phyloP scores from a whole-genome alignment of 2,113 vertebrate species.

The Meles meles region DNA sequence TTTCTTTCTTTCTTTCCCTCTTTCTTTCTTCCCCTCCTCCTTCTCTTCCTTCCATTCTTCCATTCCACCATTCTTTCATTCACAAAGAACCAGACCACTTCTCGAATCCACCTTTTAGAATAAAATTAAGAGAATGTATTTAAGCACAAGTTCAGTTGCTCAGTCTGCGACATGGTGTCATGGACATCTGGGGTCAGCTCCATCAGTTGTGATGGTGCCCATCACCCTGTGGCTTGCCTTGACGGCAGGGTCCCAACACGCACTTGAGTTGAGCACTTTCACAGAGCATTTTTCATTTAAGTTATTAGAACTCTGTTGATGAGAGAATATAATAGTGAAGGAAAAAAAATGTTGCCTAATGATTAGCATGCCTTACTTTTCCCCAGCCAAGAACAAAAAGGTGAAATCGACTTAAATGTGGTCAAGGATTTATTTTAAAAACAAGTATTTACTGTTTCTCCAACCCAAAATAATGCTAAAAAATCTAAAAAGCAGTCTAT shows the following conservation, averaged over 20 bases:
- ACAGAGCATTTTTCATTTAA: not conserved
- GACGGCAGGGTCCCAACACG: no score
- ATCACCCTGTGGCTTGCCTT: not conserved
- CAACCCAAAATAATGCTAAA: not conserved
- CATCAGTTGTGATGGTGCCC: accelerated
- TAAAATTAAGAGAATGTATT: no score
- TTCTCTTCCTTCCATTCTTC: no score
- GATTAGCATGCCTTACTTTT: not conserved
- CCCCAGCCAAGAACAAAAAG: not conserved
- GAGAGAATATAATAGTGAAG: not conserved
- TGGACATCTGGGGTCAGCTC: not conserved
- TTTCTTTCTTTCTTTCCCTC: no score
- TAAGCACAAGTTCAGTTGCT: not conserved
- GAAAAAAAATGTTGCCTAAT: not conserved
- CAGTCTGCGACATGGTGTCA: accelerated
- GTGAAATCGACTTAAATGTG: not conserved
- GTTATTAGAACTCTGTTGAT: not conserved
- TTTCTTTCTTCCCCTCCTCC: no score
- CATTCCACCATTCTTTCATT: no score
- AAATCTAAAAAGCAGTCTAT: not conserved
- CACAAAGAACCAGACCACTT: not conserved
- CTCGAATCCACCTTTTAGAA: not conserved
- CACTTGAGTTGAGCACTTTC: not conserved
- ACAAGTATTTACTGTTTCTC: constrained; percentile 31
- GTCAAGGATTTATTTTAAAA: not conserved